Evolutionary conservation across 2,888 invertebrate genomes (phyloP).

Genomic region (Scaptodrosophila latifasciaeformis): DNA sequence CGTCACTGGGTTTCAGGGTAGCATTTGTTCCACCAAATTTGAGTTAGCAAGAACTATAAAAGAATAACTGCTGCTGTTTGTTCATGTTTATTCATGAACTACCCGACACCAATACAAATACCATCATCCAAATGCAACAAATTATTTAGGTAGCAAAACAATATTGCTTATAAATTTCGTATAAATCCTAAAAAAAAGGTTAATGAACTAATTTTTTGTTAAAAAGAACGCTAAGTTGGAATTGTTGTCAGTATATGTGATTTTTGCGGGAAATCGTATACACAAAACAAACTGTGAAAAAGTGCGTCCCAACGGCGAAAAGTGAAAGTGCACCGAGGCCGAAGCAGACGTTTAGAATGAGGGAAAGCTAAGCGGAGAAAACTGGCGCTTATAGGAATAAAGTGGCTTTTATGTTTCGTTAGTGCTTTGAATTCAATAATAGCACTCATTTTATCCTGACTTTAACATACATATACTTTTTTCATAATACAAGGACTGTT

Average conservation of each 20-base stretch:
- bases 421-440: not conserved
- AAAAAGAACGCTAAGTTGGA: no score
- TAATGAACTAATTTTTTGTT: no score
- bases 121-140: no score
- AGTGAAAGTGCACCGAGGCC: conserved; percentile 58
- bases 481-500: not conserved
- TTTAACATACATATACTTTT: conserved; percentile 7
- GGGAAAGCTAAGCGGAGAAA: not conserved
- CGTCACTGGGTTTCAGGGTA: no score
- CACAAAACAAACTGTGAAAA: conserved; percentile 42
- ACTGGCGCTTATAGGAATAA: not conserved
- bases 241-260: conserved; percentile 39
- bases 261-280: conserved; percentile 17
- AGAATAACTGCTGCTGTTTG: no score
- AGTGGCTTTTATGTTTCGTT: no score
- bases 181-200: conserved; percentile 20
- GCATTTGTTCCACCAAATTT: no score
- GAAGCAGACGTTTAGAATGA: not conserved
- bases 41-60: no score
- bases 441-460: no score
- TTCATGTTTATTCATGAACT: no score
- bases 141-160: not conserved
- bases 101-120: no score
- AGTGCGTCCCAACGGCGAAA: conserved; percentile 59
- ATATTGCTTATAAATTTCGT: conserved; percentile 2